phyloP scores from a whole-genome alignment of 2,888 invertebrate species.

The Lasiommata megera region DNA sequence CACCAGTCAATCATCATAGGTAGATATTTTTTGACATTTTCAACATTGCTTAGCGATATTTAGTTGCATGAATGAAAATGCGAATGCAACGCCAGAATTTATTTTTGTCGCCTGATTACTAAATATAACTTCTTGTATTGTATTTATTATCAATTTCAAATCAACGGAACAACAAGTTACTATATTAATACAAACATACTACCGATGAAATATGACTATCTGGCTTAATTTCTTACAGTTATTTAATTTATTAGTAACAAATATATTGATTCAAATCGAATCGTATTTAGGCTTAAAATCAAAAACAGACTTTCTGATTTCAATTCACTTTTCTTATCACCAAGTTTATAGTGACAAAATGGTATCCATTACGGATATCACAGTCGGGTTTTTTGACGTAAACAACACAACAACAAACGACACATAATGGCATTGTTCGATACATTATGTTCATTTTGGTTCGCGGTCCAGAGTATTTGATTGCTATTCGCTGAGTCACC shows the following conservation, averaged over 20 bases:
- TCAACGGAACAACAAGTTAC: too few species aligned
- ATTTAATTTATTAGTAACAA: too few species aligned
- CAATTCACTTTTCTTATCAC: background rate
- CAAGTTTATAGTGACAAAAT: background rate
- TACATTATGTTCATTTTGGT: conserved; percentile 23
- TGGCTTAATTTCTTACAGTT: too few species aligned
- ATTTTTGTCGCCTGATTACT: conserved; percentile 53
- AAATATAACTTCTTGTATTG: background rate
- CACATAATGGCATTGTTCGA: conserved; percentile 33
- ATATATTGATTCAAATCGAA: too few species aligned
- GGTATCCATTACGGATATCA: background rate
- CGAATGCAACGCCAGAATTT: conserved; percentile 45
- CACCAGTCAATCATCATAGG: background rate
- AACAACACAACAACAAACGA: background rate
- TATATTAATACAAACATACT: too few species aligned
- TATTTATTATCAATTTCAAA: background rate
- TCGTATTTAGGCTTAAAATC: too few species aligned
- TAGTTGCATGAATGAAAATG: conserved; percentile 18
- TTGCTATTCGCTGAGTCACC: conserved; percentile 36
- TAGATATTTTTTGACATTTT: conserved; percentile 21
- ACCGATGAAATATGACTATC: too few species aligned
- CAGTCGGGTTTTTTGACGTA: background rate
- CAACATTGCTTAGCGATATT: conserved; percentile 4
- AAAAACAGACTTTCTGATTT: background rate
- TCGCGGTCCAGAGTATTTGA: conserved; percentile 23